A percentile compares a stretch with the other conserved stretches of the same genome.
phyloP scores from a whole-genome alignment of 2,888 invertebrate species.

The Diaphora mendica region DNA sequence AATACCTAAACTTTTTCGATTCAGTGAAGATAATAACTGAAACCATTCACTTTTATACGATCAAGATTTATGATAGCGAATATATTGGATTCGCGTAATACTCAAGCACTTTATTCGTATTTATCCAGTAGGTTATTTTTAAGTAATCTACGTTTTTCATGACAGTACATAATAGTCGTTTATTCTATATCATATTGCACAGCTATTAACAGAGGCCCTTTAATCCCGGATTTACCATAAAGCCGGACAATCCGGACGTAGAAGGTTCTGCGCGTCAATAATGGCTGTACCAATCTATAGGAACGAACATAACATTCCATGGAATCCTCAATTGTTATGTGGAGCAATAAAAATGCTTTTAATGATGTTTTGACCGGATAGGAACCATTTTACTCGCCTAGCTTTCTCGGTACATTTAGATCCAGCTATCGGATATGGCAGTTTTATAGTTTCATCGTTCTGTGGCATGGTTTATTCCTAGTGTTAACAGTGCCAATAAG shows the following conservation, averaged over 20 bases:
- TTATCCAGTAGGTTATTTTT: not conserved
- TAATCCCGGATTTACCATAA: conserved; percentile 50
- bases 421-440: not conserved
- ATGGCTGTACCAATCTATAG: conserved; percentile 48
- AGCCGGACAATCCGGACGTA: conserved; percentile 21
- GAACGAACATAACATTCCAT: conserved; percentile 31
- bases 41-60: no score
- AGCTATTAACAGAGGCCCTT: conserved; percentile 45
- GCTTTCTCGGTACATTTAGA: conserved; percentile 18
- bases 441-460: conserved; percentile 4
- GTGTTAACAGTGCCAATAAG: not conserved
- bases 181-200: conserved; percentile 3
- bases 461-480: not conserved
- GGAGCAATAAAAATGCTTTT: conserved; percentile 40
- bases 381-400: conserved; percentile 13
- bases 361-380: conserved; percentile 37
- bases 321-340: conserved; percentile 36
- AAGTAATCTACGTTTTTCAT: not conserved
- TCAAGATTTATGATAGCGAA: no score
- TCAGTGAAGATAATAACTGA: no score
- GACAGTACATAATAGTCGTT: conserved; percentile 26
- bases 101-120: not conserved
- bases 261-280: conserved; percentile 45
- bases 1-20: no score
- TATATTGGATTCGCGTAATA: not conserved